Conservation (phyloP, 2,888 invertebrate genomes). For the Drosophila percnosoma region DNA sequence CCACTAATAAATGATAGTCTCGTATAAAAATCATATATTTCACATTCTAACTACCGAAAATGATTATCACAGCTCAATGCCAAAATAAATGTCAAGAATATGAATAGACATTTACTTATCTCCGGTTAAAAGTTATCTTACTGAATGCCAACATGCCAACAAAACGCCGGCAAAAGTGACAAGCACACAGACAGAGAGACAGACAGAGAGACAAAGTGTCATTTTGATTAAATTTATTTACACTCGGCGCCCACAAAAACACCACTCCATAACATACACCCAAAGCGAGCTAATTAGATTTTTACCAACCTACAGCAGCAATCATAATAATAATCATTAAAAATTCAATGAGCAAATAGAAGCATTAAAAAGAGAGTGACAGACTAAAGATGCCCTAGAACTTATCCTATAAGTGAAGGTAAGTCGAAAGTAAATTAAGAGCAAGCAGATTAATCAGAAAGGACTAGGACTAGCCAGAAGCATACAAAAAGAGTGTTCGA, state of each 20-base stretch:
- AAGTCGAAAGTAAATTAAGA: neutral
- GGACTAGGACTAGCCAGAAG: too few relatives aligned
- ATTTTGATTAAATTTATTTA: slow-evolving; percentile 38
- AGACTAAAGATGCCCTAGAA: neutral
- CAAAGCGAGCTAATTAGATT: slow-evolving; percentile 34
- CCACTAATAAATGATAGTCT: neutral
- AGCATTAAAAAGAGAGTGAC: neutral
- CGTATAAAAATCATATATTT: neutral
- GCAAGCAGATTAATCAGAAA: too few relatives aligned
- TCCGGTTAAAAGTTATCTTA: slow-evolving; percentile 21
- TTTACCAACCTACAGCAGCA: slow-evolving; percentile 14
- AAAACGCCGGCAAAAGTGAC: neutral
- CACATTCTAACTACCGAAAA: neutral
- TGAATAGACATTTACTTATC: slow-evolving; percentile 22
- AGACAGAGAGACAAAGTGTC: neutral
- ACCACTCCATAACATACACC: slow-evolving; percentile 10
- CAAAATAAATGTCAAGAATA: slow-evolving; percentile 10
- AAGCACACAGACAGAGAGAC: neutral
- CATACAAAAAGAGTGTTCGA: neutral
- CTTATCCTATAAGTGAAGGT: neutral
- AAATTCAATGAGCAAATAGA: slow-evolving; percentile 16
- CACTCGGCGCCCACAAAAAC: slow-evolving; percentile 21
- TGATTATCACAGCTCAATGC: neutral
- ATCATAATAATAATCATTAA: slow-evolving; percentile 21
- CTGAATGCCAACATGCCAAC: slow-evolving; percentile 18